Conservation (phyloP, 2,797 vertebrate species). For the Myiotriccus ornatus region DNA sequence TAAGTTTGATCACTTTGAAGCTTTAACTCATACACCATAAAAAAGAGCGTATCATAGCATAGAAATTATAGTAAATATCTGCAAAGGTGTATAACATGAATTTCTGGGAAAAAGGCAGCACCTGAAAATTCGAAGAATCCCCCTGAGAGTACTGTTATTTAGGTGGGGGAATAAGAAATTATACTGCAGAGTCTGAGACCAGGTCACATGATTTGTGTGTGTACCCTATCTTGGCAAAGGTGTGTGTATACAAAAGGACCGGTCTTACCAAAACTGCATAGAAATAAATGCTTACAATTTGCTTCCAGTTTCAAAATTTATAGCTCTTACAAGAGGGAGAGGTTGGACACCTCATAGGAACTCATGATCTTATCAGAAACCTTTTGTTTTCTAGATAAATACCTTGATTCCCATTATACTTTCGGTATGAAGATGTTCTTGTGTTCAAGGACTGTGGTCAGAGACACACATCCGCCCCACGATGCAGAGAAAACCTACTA, state of each 20-base stretch:
- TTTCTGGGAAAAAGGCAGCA: background rate
- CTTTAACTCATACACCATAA: background rate
- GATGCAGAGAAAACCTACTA: background rate
- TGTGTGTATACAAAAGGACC: background rate
- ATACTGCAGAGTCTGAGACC: background rate
- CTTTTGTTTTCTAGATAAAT: background rate
- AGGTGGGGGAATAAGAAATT: background rate
- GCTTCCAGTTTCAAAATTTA: background rate
- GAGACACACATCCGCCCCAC: rapidly evolving
- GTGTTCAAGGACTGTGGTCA: background rate
- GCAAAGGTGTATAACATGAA: background rate
- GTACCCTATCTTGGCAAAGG: background rate
- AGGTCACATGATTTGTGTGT: background rate
- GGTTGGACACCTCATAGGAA: background rate
- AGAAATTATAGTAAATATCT: background rate
- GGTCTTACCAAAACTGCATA: background rate
- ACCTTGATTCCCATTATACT: background rate
- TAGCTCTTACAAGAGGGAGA: background rate
- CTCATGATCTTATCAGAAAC: background rate
- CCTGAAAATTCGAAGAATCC: background rate
- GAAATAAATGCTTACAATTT: background rate
- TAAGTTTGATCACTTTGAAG: background rate
- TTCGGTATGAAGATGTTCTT: background rate
- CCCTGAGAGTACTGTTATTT: background rate
- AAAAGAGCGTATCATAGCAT: background rate